Conservation (phyloP, 2,113 vertebrate genomes). For the Machaerirhynchus nigripectus region DNA sequence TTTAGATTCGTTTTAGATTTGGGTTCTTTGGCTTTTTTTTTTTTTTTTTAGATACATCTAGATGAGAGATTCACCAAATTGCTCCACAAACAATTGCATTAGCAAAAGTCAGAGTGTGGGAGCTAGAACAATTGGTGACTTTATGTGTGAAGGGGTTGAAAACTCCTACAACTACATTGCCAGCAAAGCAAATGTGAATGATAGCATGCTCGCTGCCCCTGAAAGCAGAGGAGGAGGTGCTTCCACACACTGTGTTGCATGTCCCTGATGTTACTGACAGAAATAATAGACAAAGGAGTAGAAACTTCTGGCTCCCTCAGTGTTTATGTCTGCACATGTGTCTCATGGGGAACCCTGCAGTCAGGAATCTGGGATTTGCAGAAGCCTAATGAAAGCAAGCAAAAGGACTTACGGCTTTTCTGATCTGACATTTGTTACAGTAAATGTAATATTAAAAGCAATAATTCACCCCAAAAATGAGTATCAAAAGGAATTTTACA, state of each 20-base stretch:
- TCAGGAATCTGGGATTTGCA: not conserved
- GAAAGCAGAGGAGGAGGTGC: not conserved
- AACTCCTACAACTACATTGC: not conserved
- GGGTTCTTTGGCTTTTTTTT: not conserved
- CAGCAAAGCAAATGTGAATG: not conserved
- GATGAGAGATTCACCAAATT: not conserved
- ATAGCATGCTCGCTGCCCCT: not conserved
- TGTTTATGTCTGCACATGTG: not conserved
- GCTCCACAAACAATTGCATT: not conserved
- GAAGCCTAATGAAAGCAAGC: not conserved
- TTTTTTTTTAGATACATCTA: not conserved
- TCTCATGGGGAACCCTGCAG: not conserved
- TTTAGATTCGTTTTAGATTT: not conserved
- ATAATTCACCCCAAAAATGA: not conserved
- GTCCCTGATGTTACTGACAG: not conserved
- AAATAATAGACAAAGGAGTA: not conserved
- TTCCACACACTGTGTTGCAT: not conserved
- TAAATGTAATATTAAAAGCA: not conserved
- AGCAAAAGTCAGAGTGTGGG: not conserved
- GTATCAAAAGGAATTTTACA: not conserved
- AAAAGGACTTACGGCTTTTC: not conserved
- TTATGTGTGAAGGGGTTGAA: not conserved
- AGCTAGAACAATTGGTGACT: not conserved
- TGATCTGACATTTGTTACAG: not conserved
- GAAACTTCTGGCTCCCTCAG: not conserved